Evolutionary conservation across 2,797 vertebrate genomes (phyloP).

Genomic region (Tiaroga cobitis): DNA sequence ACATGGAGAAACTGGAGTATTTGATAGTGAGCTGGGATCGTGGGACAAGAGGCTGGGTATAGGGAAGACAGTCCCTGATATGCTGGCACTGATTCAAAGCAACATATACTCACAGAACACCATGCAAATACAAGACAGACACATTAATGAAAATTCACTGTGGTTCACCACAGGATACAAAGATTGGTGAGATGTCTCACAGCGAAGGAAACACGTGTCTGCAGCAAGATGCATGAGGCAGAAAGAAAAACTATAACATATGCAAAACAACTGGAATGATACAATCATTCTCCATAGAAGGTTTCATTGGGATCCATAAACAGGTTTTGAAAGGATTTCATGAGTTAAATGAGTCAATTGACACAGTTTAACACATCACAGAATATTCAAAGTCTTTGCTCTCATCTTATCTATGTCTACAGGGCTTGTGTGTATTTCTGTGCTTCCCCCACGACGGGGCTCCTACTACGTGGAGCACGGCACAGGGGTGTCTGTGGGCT

Average conservation of each 20-base stretch:
- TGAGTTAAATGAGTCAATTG: not conserved
- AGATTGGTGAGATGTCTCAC: not conserved
- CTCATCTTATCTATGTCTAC: not conserved
- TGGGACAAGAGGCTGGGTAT: not conserved
- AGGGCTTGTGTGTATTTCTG: conserved; percentile 72
- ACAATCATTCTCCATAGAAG: not conserved
- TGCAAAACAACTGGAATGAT: conserved; percentile 21
- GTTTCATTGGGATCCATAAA: conserved; percentile 2
- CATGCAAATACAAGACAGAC: conserved; percentile 22
- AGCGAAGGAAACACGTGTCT: not conserved
- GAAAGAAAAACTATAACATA: not conserved
- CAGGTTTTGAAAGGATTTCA: not conserved
- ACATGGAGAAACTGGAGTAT: not conserved
- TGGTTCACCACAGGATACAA: conserved; percentile 30
- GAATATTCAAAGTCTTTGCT: not conserved
- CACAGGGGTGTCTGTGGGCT: conserved; percentile 76
- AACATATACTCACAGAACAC: not conserved
- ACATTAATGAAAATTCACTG: conserved; percentile 8
- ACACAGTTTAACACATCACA: not conserved
- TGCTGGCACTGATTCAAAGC: not conserved
- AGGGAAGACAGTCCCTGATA: conserved; percentile 6
- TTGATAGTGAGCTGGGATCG: conserved; percentile 23
- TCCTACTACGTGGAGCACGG: conserved; percentile 79
- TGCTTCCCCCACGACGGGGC: conserved; percentile 74
- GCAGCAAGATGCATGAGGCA: not conserved